Conservation (phyloP, 2,113 vertebrate genomes). For the Archocentrus centrarchus region DNA sequence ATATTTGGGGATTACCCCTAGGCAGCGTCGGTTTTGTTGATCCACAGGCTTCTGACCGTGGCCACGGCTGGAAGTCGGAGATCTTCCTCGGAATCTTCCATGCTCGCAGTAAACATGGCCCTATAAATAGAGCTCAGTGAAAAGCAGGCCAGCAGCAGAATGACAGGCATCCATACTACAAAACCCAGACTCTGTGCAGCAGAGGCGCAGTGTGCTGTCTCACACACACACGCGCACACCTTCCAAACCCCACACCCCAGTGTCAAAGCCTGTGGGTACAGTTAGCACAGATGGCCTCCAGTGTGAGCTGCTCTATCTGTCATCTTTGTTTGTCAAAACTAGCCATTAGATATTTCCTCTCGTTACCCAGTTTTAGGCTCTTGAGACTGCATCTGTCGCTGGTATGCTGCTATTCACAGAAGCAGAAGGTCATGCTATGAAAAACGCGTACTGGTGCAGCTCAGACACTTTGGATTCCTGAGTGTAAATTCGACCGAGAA, state of each 20-base stretch:
- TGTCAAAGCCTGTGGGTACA: constrained; percentile 19
- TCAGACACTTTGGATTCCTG: constrained; percentile 45
- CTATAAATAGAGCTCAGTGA: constrained; percentile 77
- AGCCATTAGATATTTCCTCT: constrained; percentile 45
- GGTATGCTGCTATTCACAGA: constrained; percentile 34
- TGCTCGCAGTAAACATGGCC: constrained; percentile 62
- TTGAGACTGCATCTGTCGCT: constrained; percentile 13
- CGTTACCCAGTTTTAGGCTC: constrained; percentile 19
- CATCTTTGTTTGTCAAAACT: constrained; percentile 31
- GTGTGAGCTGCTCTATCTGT: constrained; percentile 18
- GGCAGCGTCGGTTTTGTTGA: constrained; percentile 39
- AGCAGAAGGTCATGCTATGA: constrained; percentile 44
- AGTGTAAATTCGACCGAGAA: constrained; percentile 26
- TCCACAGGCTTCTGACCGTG: constrained; percentile 35
- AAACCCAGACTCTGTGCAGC: constrained; percentile 36
- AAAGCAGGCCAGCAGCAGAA: constrained; percentile 61
- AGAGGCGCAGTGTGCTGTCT: constrained; percentile 16
- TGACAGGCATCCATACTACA: constrained; percentile 71
- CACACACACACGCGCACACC: not conserved
- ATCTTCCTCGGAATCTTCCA: constrained; percentile 51
- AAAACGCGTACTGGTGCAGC: not conserved
- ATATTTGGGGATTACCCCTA: constrained; percentile 32
- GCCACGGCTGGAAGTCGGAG: constrained; percentile 37
- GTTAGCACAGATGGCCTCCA: constrained; percentile 1
- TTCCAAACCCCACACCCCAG: constrained; percentile 33